Evolutionary conservation across 2,888 invertebrate species (phyloP).

Genomic region (Chalcis sispes): DNA sequence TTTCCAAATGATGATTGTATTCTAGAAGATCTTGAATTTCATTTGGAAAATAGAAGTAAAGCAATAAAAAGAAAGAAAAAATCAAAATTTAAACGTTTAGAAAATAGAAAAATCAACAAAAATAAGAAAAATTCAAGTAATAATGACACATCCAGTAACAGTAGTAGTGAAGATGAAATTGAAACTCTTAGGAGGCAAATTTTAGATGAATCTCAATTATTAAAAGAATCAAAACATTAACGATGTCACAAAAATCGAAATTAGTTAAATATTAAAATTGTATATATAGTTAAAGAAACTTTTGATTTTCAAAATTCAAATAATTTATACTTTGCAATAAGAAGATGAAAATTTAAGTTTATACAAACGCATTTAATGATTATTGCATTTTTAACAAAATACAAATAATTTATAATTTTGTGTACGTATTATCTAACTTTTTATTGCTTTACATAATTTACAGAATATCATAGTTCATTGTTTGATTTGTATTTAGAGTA

Average conservation of each 20-base stretch:
- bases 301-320: too few species aligned
- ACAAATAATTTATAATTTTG: too few species aligned
- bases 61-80: constrained; percentile 55
- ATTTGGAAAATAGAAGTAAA: constrained; percentile 59
- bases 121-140: constrained; percentile 51
- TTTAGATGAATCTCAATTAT: constrained; percentile 61
- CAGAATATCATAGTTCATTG: too few species aligned
- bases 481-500: too few species aligned
- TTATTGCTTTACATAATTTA: too few species aligned
- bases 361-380: too few species aligned
- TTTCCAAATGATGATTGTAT: constrained; percentile 54
- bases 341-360: too few species aligned
- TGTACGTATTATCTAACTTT: too few species aligned
- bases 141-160: constrained; percentile 32
- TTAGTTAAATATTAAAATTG: not conserved
- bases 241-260: not conserved
- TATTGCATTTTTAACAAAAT: too few species aligned
- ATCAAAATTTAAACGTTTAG: constrained; percentile 20
- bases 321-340: too few species aligned
- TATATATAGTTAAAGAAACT: not conserved
- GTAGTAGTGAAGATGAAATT: constrained; percentile 69
- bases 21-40: constrained; percentile 62
- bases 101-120: constrained; percentile 55
- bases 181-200: constrained; percentile 66
- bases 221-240: constrained; percentile 28